A percentile compares a stretch with the other conserved stretches of the same genome.
Conservation (phyloP, 2,113 vertebrate species). For the Halichoeres trimaculatus region DNA sequence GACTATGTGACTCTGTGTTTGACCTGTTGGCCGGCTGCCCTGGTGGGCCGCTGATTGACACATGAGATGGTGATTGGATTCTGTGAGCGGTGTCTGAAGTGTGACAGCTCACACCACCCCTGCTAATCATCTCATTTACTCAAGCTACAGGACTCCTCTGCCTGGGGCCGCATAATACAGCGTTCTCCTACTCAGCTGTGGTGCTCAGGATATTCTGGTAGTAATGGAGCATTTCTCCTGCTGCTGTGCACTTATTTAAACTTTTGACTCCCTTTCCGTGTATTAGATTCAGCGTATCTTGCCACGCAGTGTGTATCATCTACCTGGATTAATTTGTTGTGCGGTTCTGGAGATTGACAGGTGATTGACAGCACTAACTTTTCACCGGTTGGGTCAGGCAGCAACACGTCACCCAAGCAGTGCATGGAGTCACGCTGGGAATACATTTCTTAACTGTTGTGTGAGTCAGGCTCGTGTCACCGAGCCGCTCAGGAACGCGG, state of each 20-base stretch:
- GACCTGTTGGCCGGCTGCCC: conserved; percentile 71
- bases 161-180: conserved; percentile 57
- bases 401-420: conserved; percentile 46
- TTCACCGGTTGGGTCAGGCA: conserved; percentile 59
- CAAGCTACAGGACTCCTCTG: conserved; percentile 62
- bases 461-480: conserved; percentile 40
- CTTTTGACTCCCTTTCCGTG: conserved; percentile 34
- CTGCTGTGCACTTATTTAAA: conserved; percentile 13
- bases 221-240: conserved; percentile 1
- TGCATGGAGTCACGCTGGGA: conserved; percentile 40
- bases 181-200: conserved; percentile 20
- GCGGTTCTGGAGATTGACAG: conserved; percentile 41
- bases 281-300: conserved; percentile 21
- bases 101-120: conserved; percentile 76
- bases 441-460: conserved; percentile 67
- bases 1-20: conserved; percentile 43
- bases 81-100: conserved; percentile 64
- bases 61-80: conserved; percentile 67
- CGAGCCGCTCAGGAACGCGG: conserved; percentile 33
- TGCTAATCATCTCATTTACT: conserved; percentile 79
- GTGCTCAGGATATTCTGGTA: background rate
- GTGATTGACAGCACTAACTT: conserved; percentile 67
- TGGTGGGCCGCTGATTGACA: conserved; percentile 75
- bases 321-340: conserved; percentile 49
- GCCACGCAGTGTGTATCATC: conserved; percentile 5